Base-by-base conservation (phyloP, 2,888 invertebrate genomes). In the Limnephilus lunatus region DNA sequence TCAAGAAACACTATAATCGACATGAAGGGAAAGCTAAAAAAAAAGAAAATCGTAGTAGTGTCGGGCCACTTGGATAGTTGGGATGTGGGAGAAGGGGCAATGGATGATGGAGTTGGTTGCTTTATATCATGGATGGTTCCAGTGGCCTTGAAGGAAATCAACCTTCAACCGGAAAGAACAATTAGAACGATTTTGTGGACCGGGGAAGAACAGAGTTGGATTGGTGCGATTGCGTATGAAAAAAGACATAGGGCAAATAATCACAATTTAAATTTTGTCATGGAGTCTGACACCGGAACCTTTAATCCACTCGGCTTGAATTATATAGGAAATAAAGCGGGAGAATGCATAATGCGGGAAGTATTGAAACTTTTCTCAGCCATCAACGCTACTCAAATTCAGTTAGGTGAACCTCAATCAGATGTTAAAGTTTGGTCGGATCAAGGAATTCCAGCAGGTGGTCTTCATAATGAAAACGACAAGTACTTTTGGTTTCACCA, bases 51-150 rank as follows among this genome's bases (percentile, higher is more conserved):
- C 0, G 97, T 98, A 0, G 94, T 98, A 2, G 96, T 98, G 85
- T 97, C 97, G 14, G 98, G 98, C 9, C 98, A 98, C 94, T 95
- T 98, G 53, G 98, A 98, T 94, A 97, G 97, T 94, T 98, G 98
- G 98, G 97, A 98, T 94, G 97, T 98, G 35, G 98, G 98, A 12
- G 96, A 97, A 93, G 98, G 98, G n/a, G 98, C 97, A 2, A 97
- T 98, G 97, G 98, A 98, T 94, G 97, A 98, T 94, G 97, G 97
- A 35, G 97, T 97, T 83, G 98, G 98, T 81, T 97, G 97, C n/a
- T 97, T 98, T 94, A 97, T 97, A 91, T 97, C 97, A 3, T 97
- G 97, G 97, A 96, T 96, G 94, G 96, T 97, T 30, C 94, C 97
- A 30, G 96, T 96, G 48, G 94, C 97, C 81, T 94, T 98, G 15